These are phyloP conservation scores for Entomobrya multifasciata DNA, from an alignment of 2,888 invertebrate species.

Conservation along the genomic window DNA sequence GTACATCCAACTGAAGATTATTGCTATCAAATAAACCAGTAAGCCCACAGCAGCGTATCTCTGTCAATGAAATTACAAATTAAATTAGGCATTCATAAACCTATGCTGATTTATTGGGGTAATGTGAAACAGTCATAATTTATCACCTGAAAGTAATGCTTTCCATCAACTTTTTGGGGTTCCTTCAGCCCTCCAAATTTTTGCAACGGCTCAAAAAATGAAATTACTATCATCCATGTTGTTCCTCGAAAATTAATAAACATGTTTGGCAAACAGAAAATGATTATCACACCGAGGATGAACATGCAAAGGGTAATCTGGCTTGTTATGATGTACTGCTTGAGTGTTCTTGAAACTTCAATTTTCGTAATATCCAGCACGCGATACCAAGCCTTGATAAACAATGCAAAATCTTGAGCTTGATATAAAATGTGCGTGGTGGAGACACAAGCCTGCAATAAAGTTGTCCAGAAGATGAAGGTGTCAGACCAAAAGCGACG, in stretches of 20 bases:
- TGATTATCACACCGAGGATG: slow-evolving; percentile 6
- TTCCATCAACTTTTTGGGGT: not conserved
- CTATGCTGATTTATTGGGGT: too few relatives aligned
- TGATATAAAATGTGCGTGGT: slow-evolving; percentile 43
- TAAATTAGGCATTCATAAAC: not conserved
- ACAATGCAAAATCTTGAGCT: slow-evolving; percentile 43
- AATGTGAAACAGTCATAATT: too few relatives aligned
- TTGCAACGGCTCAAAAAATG: not conserved
- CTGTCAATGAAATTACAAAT: too few relatives aligned
- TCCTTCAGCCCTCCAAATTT: too few relatives aligned
- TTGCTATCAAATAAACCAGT: slow-evolving; percentile 33
- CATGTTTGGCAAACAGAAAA: not conserved
- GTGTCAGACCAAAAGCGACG: slow-evolving; percentile 38
- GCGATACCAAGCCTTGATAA: slow-evolving; percentile 60
- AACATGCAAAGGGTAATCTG: not conserved
- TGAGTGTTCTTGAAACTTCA: slow-evolving; percentile 54
- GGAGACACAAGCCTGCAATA: slow-evolving; percentile 54
- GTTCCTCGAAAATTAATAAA: slow-evolving; percentile 22
- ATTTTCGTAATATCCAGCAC: slow-evolving; percentile 53
- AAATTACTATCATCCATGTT: not conserved
- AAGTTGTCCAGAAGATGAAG: slow-evolving; percentile 66
- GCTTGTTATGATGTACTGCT: slow-evolving; percentile 23
- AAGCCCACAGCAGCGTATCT: slow-evolving; percentile 28
- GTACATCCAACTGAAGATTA: slow-evolving; percentile 51
- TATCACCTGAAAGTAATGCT: slow-evolving; percentile 50